Percentiles rank a stretch among this genome's conserved stretches.
phyloP scores from a whole-genome alignment of 2,113 vertebrate genomes.

The Xiphophorus maculatus region DNA sequence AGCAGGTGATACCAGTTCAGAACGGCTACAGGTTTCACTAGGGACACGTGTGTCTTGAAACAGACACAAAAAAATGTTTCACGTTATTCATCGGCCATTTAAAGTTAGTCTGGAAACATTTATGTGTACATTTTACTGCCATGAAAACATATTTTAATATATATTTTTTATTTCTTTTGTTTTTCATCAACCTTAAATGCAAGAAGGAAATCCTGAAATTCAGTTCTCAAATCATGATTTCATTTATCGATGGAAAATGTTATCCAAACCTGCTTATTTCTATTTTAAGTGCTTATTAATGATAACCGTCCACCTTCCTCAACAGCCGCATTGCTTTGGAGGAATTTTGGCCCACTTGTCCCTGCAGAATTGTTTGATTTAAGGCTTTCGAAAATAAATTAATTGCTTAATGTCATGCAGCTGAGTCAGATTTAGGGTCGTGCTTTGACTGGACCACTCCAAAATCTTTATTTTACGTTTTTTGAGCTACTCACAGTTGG shows the following conservation, averaged over 20 bases:
- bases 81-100: not conserved
- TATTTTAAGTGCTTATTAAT: not conserved
- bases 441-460: too few relatives aligned
- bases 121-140: not conserved
- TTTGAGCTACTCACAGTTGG: too few relatives aligned
- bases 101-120: not conserved
- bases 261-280: not conserved
- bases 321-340: not conserved
- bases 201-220: not conserved
- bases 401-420: not conserved
- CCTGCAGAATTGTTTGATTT: too few relatives aligned
- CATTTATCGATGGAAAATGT: not conserved
- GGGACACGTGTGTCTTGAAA: not conserved
- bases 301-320: not conserved
- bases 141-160: not conserved
- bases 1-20: slow-evolving; percentile 9
- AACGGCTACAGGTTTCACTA: not conserved
- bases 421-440: not conserved
- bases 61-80: not conserved
- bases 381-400: not conserved
- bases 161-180: too few relatives aligned
- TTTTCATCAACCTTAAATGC: too few relatives aligned
- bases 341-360: not conserved
- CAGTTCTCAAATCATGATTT: not conserved
- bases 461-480: too few relatives aligned